These are phyloP conservation scores for Apeira syringaria DNA, from an alignment of 2,888 invertebrate genomes.

Conservation along the genomic window DNA sequence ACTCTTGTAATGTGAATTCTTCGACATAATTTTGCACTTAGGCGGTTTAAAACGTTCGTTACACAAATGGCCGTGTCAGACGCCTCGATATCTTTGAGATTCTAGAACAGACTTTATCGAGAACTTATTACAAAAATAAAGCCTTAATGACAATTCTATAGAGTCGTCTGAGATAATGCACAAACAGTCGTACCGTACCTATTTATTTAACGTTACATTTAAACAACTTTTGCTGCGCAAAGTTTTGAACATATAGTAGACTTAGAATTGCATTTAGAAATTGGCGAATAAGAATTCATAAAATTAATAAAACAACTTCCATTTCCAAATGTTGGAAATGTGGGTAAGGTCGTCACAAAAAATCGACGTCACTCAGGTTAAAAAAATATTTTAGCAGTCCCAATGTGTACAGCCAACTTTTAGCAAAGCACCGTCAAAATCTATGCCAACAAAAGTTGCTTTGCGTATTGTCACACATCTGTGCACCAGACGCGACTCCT, in stretches of 20 bases:
- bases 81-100: slow-evolving; percentile 33
- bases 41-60: slow-evolving; percentile 49
- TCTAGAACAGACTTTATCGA: slow-evolving; percentile 36
- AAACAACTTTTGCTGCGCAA: slow-evolving; percentile 3
- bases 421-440: background rate
- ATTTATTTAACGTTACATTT: background rate
- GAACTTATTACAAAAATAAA: slow-evolving; percentile 53
- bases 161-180: slow-evolving; percentile 16
- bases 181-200: background rate
- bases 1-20: slow-evolving; percentile 52
- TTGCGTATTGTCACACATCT: background rate
- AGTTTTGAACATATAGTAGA: background rate
- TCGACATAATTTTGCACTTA: slow-evolving; percentile 65
- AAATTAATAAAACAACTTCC: too few relatives aligned
- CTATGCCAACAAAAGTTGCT: background rate
- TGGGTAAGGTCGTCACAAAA: too few relatives aligned
- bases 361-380: too few relatives aligned
- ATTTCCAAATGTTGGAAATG: too few relatives aligned
- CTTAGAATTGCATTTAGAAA: too few relatives aligned
- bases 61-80: slow-evolving; percentile 29
- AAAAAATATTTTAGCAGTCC: too few relatives aligned
- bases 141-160: slow-evolving; percentile 32
- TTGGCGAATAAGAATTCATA: too few relatives aligned
- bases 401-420: too few relatives aligned
- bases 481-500: slow-evolving; percentile 9